These are phyloP conservation scores for Tursiops truncatus DNA, from an alignment of 2,113 vertebrate genomes.

Conservation along the genomic window DNA sequence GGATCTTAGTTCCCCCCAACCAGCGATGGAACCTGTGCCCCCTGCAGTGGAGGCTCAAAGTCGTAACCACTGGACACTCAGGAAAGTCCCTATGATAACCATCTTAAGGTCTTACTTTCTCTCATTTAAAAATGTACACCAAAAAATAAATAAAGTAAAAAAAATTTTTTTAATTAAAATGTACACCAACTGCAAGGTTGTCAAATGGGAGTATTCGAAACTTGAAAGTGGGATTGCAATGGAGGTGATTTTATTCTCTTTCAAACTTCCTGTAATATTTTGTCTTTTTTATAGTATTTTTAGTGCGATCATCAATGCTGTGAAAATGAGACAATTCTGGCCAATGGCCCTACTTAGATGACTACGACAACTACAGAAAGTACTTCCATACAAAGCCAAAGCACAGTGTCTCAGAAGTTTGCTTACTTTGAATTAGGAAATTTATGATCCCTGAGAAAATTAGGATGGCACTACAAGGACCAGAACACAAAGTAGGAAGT, in stretches of 20 bases:
- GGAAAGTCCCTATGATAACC: neutral
- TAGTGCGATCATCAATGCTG: neutral
- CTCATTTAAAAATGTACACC: neutral
- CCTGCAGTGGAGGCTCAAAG: neutral
- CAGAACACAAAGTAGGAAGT: conserved; percentile 89
- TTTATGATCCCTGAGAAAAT: conserved; percentile 78
- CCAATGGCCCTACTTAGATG: neutral
- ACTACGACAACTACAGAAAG: conserved; percentile 27
- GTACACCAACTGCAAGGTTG: neutral
- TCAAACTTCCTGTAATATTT: conserved; percentile 11
- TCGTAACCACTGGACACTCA: neutral
- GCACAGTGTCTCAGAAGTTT: conserved; percentile 55
- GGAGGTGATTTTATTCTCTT: neutral
- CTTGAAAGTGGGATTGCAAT: neutral
- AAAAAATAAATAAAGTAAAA: neutral
- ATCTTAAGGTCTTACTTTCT: neutral
- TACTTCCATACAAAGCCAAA: neutral
- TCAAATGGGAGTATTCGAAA: neutral
- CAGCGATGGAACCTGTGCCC: neutral
- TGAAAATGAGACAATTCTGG: conserved; percentile 13
- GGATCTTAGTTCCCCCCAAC: neutral
- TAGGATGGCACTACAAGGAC: conserved; percentile 78
- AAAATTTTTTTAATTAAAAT: neutral
- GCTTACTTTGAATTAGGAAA: conserved; percentile 81
- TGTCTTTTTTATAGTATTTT: neutral